Evolutionary conservation across 2,888 invertebrate species (phyloP).

Genomic region (Lydus trimaculatus): DNA sequence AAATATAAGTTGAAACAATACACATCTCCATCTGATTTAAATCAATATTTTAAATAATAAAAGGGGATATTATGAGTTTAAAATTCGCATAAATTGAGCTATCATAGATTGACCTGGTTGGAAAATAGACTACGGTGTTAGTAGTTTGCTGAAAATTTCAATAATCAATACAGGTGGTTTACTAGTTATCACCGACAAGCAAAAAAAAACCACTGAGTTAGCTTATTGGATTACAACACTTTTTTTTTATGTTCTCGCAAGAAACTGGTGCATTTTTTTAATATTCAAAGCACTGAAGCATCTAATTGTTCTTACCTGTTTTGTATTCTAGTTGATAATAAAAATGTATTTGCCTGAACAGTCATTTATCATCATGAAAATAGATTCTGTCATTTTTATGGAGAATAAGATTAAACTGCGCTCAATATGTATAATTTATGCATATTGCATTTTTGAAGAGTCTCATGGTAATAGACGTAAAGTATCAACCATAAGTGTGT

Average conservation of each 20-base stretch:
- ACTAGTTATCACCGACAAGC: not conserved
- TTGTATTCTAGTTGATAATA: not conserved
- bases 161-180: not conserved
- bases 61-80: not conserved
- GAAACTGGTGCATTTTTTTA: not conserved
- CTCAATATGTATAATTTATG: not conserved
- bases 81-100: not conserved
- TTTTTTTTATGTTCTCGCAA: not conserved
- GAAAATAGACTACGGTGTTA: not conserved
- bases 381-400: not conserved
- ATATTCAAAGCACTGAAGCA: slow-evolving; percentile 1
- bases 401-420: not conserved
- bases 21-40: no score
- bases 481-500: no score
- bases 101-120: not conserved
- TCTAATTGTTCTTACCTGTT: not conserved
- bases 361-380: not conserved
- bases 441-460: not conserved
- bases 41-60: not conserved
- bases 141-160: not conserved
- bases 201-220: not conserved
- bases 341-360: not conserved
- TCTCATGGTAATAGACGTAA: no score
- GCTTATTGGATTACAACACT: not conserved
- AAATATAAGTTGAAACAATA: no score